Base-by-base conservation (phyloP, 2,888 invertebrate species). In the Drosophila mimica region DNA sequence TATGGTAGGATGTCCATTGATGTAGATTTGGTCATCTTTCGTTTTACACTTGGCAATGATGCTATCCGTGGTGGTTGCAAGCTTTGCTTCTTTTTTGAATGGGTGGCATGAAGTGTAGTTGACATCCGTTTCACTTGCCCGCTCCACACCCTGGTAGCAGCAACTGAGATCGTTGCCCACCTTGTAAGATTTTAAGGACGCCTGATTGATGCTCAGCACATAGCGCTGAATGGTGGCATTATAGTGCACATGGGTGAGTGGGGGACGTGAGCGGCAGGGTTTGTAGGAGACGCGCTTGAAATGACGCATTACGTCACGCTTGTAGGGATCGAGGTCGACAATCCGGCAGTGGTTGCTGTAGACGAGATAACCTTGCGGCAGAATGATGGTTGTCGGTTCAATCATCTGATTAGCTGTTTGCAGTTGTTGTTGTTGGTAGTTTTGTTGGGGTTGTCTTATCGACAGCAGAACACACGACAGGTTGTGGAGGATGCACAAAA, bases 261-360 rank as follows among this genome's bases (percentile, higher is more conserved):
- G 92, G 4, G 88, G 73, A 1, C 75, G 76, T 31, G 82, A 92
- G 9, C 94, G 92, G 85, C 95, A 96, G 0, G 94, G 79, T 70
- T 94, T 94, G 77, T 95, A 95, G 67, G 94, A 93, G 68, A 94
- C 92, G 31, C 94, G 93, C 51, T 93, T 93, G 70, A 95, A 94
- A 74, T 94, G 94, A 69, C 93, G 92, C 91, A 93, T 94, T 17
- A 94, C 94, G 72, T 94, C 94, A 8, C 89, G 82, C 68, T 95
- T 94, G 77, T 95, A 95, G 7, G 95, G 94, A 88, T 95, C 94
- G 68, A 95, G 82, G 73, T 95, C 94, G 20, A 94, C 94, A 89
- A 96, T 96, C 86, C 94, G 94, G 84, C 96, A 96, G 86, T 94
- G 94, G 46, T 95, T 93, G 87, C 94, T 95, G 93, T 94, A 93